Evolutionary conservation across 2,797 vertebrate genomes (phyloP).

Genomic region (Linurgus olivaceus): DNA sequence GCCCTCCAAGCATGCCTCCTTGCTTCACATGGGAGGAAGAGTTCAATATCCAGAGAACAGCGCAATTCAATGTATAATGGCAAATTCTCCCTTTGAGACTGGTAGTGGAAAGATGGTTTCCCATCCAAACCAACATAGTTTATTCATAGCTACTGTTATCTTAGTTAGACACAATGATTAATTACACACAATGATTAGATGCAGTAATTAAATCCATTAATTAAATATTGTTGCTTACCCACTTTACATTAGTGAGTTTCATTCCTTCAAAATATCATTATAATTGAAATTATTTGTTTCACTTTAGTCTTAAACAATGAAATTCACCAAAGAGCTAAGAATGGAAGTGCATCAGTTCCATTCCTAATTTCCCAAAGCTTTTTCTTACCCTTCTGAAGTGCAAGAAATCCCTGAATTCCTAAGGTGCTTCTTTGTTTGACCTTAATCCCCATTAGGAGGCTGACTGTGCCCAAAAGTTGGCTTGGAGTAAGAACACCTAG

Average conservation of each 20-base stretch:
- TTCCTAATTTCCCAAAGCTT: not conserved
- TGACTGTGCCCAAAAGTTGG: not conserved
- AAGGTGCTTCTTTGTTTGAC: not conserved
- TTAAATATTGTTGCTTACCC: slow-evolving; percentile 14
- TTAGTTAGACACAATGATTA: slow-evolving; percentile 30
- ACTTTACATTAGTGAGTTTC: not conserved
- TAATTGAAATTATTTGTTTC: slow-evolving; percentile 21
- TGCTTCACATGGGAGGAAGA: not conserved
- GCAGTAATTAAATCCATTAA: slow-evolving; percentile 41
- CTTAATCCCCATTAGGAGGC: not conserved
- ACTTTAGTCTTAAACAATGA: not conserved
- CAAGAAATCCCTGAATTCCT: not conserved
- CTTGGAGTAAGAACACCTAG: not conserved
- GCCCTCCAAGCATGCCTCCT: not conserved
- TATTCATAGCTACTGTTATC: not conserved
- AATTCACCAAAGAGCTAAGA: not conserved
- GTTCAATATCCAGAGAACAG: not conserved
- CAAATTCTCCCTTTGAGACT: not conserved
- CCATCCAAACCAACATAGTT: not conserved
- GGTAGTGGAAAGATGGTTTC: not conserved
- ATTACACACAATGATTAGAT: slow-evolving; percentile 32
- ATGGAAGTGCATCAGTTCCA: not conserved
- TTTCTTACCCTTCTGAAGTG: not conserved
- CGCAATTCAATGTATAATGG: not conserved
- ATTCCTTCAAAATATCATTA: not conserved